Evolutionary conservation across 2,113 vertebrate genomes (phyloP), one percentile per base, ranked within the genome.

Genomic region (Myocastor coypus): DNA sequence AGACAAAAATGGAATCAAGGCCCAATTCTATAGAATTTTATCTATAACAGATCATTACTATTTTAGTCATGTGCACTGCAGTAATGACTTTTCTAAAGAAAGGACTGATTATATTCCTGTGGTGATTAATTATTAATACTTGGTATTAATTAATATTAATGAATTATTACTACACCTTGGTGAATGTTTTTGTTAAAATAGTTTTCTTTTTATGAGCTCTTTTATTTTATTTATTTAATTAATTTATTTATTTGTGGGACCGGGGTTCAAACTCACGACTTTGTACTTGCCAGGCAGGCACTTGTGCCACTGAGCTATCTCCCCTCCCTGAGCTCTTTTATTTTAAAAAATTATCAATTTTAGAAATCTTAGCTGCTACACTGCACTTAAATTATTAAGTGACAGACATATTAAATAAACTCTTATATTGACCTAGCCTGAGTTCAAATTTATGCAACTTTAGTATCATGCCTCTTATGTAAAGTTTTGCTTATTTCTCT

Each of bases 401-500:
- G 30, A 92, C 64, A 64, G 80, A 86, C 92, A 89, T 66, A 26
- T 92, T 90, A 83, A 57, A 19, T 90, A 83, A 57, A 19, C 80
- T 80, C 16, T 96, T 80, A 32, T 71, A 40, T 57, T 85, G 61
- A 57, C 55, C 71, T 42, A 73, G 55, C 3, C 34, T 80, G 64
- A 87, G 87, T 83, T 94, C 40, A 86, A 52, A 30, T 22, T 92
- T 91, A 69, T 42, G 2, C 40, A 24, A 83, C 12, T 90, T 87
- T 86, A 84, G 34, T 64, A 89, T 95, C 96, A 89, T 82, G 84
- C 4, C 9, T 71, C 13, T 63, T 63, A 81, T 57, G 61, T 94
- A 63, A 87, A 69, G 66, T 88, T 87, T 89, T 94, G 61, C 86
- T 91, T 89, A 22, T 97, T 55, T 85, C 26, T 80, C 46, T 77